A percentile compares a stretch with the other conserved stretches of the same genome.
phyloP scores from a whole-genome alignment of 2,797 vertebrate genomes.

The Apogon hyalosoma region DNA sequence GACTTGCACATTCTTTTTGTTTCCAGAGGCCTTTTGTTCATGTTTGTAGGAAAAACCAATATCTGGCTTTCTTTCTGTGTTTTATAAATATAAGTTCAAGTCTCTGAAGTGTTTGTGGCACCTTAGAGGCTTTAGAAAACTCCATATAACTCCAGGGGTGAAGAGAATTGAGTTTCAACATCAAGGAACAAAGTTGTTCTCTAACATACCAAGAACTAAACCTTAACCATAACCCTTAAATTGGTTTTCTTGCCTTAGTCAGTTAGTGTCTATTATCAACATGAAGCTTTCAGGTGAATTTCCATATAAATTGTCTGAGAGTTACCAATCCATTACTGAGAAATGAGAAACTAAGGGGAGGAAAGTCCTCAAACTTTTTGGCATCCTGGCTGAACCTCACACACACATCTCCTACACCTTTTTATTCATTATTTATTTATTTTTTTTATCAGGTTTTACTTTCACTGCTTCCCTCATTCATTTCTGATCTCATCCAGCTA shows the following conservation, averaged over 20 bases:
- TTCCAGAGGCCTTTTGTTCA: no score
- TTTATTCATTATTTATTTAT: background rate
- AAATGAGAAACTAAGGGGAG: background rate
- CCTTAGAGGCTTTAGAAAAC: background rate
- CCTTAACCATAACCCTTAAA: conserved; percentile 30
- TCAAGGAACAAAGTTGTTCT: conserved; percentile 7
- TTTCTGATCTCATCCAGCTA: conserved; percentile 33
- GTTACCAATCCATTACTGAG: conserved; percentile 18
- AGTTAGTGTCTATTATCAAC: conserved; percentile 15
- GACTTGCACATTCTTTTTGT: no score
- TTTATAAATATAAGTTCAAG: background rate
- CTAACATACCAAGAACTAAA: conserved; percentile 4
- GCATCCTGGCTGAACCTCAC: background rate
- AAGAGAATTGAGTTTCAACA: conserved; percentile 17
- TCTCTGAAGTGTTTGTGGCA: background rate
- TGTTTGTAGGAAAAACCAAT: background rate
- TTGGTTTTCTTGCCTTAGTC: conserved; percentile 26
- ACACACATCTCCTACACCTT: background rate
- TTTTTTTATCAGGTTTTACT: conserved; percentile 14
- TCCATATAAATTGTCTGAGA: conserved; percentile 53
- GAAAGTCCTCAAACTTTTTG: background rate
- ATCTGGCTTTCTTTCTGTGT: background rate
- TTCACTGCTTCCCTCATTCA: conserved; percentile 10
- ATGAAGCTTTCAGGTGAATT: conserved; percentile 29
- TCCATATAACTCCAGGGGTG: background rate